Conservation (phyloP, 2,888 invertebrate genomes). For the Caenorhabditis imperialis region DNA sequence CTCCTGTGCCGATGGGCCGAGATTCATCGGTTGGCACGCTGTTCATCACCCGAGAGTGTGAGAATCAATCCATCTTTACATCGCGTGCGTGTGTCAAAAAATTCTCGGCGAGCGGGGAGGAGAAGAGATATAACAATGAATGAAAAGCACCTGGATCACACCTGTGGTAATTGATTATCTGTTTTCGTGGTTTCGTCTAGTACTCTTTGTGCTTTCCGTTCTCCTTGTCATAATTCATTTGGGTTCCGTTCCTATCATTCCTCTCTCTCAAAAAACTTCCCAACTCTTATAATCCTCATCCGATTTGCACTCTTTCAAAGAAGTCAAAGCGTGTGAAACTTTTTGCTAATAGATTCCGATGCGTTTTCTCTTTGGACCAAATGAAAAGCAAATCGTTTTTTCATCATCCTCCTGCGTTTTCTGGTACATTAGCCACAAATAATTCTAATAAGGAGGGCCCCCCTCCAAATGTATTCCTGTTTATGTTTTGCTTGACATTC, state of each 20-base stretch:
- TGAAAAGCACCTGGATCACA: constrained; percentile 47
- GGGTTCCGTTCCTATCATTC: constrained; percentile 15
- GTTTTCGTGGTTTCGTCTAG: constrained; percentile 45
- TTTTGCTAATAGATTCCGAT: constrained; percentile 40
- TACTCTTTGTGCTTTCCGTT: constrained; percentile 39
- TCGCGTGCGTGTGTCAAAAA: constrained; percentile 53
- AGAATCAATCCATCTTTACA: constrained; percentile 55
- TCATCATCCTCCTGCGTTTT: constrained; percentile 11
- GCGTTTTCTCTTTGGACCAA: constrained; percentile 34
- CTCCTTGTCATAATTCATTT: constrained; percentile 36
- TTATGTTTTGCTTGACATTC: constrained; percentile 27
- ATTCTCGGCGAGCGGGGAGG: constrained; percentile 30
- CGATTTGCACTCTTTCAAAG: constrained; percentile 40
- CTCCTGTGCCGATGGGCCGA: constrained; percentile 5
- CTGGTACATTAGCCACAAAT: constrained; percentile 51
- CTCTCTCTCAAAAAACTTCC: too few species aligned
- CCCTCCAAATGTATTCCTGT: constrained; percentile 30
- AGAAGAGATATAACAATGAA: constrained; percentile 48
- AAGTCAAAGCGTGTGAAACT: constrained; percentile 50
- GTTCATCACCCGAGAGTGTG: constrained; percentile 41
- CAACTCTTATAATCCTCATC: constrained; percentile 30
- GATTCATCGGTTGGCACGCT: constrained; percentile 43
- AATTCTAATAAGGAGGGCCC: constrained; percentile 29
- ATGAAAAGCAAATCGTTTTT: constrained; percentile 27
- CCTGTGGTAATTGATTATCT: constrained; percentile 54